Percentiles rank a stretch among this genome's conserved stretches.
Evolutionary conservation across 2,797 vertebrate genomes (phyloP).

Genomic region (Myotis vivesi): DNA sequence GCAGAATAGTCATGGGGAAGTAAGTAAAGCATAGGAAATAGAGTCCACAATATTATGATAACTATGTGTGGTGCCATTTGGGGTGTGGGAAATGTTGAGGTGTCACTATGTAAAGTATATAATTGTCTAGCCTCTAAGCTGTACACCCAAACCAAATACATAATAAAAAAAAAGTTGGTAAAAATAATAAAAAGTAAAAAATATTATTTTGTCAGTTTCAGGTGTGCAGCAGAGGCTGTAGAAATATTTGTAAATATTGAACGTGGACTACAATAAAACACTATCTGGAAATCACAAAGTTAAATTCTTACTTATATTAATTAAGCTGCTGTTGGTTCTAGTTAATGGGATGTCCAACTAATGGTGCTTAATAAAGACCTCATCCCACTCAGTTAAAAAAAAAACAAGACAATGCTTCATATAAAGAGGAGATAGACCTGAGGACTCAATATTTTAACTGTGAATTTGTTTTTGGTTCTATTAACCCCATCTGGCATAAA

Average conservation of each 20-base stretch:
- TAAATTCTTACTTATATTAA: constrained; percentile 26
- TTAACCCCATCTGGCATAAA: background rate
- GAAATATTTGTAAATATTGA: constrained; percentile 16
- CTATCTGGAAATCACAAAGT: constrained; percentile 41
- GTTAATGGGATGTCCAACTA: background rate
- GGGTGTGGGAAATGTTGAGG: background rate
- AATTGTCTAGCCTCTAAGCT: background rate
- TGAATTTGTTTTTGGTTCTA: background rate
- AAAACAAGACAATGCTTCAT: background rate
- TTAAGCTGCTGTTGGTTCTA: background rate
- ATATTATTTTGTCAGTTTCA: background rate
- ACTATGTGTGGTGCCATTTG: background rate
- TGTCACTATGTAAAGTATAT: background rate
- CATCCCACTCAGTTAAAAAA: background rate
- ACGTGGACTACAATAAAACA: background rate
- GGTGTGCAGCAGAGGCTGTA: background rate
- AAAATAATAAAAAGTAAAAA: background rate
- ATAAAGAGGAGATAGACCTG: background rate
- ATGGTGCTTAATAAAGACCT: background rate
- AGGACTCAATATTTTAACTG: background rate
- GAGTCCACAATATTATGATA: background rate
- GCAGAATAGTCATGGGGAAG: background rate
- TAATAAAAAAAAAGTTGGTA: background rate
- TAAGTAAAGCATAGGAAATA: background rate
- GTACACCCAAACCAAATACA: background rate